phyloP scores from a whole-genome alignment of 2,888 invertebrate genomes.

The Agriotes lineatus region DNA sequence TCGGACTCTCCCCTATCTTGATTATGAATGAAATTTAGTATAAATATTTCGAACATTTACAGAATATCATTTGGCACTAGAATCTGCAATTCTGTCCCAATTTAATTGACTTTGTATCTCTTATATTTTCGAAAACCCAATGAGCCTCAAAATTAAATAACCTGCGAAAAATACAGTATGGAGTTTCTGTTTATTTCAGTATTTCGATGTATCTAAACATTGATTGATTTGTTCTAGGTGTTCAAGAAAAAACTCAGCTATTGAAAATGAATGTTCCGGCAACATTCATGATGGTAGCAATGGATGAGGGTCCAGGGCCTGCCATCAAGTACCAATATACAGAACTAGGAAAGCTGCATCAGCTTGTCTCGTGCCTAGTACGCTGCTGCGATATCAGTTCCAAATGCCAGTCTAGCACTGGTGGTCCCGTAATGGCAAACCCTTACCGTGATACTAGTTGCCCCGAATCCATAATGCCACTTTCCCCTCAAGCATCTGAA shows the following conservation, averaged over 20 bases:
- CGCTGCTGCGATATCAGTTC: constrained; percentile 89
- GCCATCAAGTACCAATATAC: constrained; percentile 97
- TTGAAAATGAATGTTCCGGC: constrained; percentile 88
- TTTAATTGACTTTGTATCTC: no score
- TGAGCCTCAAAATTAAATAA: no score
- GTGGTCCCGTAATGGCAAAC: constrained; percentile 76
- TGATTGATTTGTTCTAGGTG: constrained; percentile 67
- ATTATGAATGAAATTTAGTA: no score
- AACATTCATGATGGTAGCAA: constrained; percentile 89
- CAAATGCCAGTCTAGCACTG: constrained; percentile 69
- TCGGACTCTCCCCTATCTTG: no score
- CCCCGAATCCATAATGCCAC: constrained; percentile 74
- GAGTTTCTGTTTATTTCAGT: no score
- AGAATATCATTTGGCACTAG: no score
- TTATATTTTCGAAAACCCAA: no score
- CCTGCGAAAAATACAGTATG: no score
- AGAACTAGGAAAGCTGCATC: constrained; percentile 93
- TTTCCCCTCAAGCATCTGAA: constrained; percentile 82
- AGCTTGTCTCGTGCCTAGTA: constrained; percentile 89
- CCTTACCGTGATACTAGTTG: constrained; percentile 78
- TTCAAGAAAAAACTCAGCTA: constrained; percentile 74
- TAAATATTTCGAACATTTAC: no score
- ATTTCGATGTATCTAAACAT: no score
- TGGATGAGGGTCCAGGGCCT: constrained; percentile 93
- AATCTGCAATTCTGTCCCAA: no score